Evolutionary conservation across 2,113 vertebrate genomes (phyloP), one percentile per base, ranked within the genome.

Genomic region (Rissa tridactyla): DNA sequence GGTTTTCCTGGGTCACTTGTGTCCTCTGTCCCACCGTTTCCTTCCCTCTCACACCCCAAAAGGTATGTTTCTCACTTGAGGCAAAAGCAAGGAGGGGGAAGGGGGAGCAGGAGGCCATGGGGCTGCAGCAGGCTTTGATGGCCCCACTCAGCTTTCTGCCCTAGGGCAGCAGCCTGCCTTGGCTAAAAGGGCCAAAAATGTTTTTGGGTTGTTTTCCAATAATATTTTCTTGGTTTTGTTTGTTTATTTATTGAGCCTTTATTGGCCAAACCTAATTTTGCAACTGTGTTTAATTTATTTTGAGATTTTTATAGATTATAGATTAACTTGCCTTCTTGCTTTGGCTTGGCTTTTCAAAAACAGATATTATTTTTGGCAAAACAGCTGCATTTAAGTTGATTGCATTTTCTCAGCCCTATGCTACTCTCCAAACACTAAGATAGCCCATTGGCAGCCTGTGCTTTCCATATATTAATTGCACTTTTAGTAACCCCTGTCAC

Each of bases 391-490:
- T 82, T 2, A 62, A 82, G 47, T 46, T 27, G 18, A 40, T 60
- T 27, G 61, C 72, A 34, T 36, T 86, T 57, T 21, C 46, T 93
- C 64, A 32, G 64, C 40, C n/a, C 47, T 21, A 0, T 82, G 71
- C 64, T 93, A 81, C 70, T 87, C 65, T 88, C 86, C 64, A 85
- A 77, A 95, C 72, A 93, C 94, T 96, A 82, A 94, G 84, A 81
- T 54, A 78, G 47, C 62, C 49, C 18, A 6, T 70, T 85, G 87
- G 66, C 91, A 95, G 75, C 68, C n/a, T 27, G 17, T 70, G 58
- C 80, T 89, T 92, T 36, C 82, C 79, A 85, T 46, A 29, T 60
- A 40, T 68, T 79, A 85, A 34, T 46, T 80, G 77, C n/a, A 66
- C 44, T 91, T 84, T 82, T 25, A 75, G 52, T 90, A 93, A 83